Conservation (phyloP, 2,113 vertebrate genomes). For the Onychostoma macrolepis region DNA sequence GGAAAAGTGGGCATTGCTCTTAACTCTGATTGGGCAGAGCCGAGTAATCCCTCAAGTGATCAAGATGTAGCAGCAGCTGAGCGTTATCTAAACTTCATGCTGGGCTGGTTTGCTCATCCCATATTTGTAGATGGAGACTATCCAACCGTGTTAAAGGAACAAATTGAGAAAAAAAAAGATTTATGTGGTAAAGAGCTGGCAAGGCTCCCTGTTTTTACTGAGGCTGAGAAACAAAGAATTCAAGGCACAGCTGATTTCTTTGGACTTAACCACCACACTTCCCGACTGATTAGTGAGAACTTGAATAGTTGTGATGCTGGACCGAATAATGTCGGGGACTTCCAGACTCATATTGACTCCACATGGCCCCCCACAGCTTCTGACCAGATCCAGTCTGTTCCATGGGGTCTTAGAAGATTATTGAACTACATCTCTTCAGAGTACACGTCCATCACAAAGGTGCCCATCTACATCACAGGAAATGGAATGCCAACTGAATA, state of each 20-base stretch:
- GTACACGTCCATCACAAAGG: constrained; percentile 73
- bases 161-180: constrained; percentile 75
- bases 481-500: constrained; percentile 82
- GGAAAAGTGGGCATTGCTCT: constrained; percentile 90
- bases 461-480: constrained; percentile 88
- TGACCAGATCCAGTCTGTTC: constrained; percentile 82
- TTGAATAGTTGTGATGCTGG: constrained; percentile 71
- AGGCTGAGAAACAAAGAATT: constrained; percentile 80
- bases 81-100: constrained; percentile 89
- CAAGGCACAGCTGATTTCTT: constrained; percentile 91
- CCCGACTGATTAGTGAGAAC: constrained; percentile 74
- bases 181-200: constrained; percentile 75
- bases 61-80: constrained; percentile 84
- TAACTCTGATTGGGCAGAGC: constrained; percentile 92
- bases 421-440: constrained; percentile 83
- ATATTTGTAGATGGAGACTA: constrained; percentile 93
- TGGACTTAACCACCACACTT: constrained; percentile 91
- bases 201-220: constrained; percentile 82
- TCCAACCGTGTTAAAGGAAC: constrained; percentile 79
- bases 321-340: constrained; percentile 81
- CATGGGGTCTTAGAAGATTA: constrained; percentile 89
- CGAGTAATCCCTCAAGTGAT: constrained; percentile 65
- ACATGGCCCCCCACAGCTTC: constrained; percentile 84
- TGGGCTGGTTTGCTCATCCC: constrained; percentile 96
- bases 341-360: constrained; percentile 78